Evolutionary conservation across 2,888 invertebrate genomes (phyloP).

Genomic region (Sarcophaga rosellei): DNA sequence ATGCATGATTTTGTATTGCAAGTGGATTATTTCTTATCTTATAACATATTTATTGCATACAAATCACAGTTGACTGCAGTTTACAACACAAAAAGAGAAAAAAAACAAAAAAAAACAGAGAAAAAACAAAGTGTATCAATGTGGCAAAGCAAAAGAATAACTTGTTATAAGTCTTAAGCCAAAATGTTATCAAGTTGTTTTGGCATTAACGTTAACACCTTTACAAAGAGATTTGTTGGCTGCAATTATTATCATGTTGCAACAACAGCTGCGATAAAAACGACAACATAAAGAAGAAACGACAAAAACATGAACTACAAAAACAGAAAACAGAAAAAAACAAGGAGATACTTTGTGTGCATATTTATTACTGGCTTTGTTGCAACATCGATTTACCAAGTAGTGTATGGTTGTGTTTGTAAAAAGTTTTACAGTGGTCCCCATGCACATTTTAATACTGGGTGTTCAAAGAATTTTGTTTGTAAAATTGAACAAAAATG

Average conservation of each 20-base stretch:
- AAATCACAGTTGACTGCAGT: constrained; percentile 51
- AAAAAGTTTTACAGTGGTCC: too few species aligned
- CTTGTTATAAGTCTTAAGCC: constrained; percentile 12
- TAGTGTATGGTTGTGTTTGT: too few species aligned
- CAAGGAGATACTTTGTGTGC: neutral
- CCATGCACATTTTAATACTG: too few species aligned
- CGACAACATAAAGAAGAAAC: constrained; percentile 1
- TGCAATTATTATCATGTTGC: constrained; percentile 49
- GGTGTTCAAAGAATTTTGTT: too few species aligned
- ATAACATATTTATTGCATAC: constrained; percentile 28
- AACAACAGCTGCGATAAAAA: constrained; percentile 11
- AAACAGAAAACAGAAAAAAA: constrained; percentile 32
- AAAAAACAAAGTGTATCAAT: neutral
- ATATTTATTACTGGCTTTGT: constrained; percentile 41
- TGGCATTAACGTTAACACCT: constrained; percentile 64
- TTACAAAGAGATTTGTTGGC: constrained; percentile 53
- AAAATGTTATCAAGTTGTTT: constrained; percentile 61
- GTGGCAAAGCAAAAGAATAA: neutral
- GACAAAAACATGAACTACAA: constrained; percentile 15
- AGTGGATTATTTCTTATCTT: constrained; percentile 15
- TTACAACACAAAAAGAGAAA: neutral
- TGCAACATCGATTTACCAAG: constrained; percentile 35
- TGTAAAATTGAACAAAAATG: too few species aligned
- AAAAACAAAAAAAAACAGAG: neutral
- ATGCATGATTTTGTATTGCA: neutral